Base-by-base conservation (phyloP, 2,888 invertebrate species). In the Callosobruchus maculatus region DNA sequence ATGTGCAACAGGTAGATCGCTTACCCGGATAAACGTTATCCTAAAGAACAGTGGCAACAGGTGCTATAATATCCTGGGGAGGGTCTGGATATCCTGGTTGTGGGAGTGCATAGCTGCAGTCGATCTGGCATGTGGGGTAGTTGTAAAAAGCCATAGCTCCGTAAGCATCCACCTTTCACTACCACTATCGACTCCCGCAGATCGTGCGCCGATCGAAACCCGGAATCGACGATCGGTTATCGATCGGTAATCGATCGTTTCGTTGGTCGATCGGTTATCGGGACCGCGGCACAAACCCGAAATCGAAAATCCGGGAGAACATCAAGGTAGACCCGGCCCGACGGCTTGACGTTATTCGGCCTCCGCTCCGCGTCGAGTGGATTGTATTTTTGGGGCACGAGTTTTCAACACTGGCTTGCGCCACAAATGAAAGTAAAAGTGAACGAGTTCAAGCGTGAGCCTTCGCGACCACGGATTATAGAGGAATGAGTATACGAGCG, bases 351-450 rank as follows among this genome's bases (percentile, higher is more conserved):
- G 49, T 49, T 49, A 13, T 49, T 18, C 49, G 49, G 49, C 49
- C 49, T 49, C 49, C 49, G 49, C 83, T 84, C 83, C 81, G 83
- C 83, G 82, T 84, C 81, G 84, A 85, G 85, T 85, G 84, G 82
- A 84, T 83, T 83, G 83, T 85, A 86, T 86, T 86, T 86, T 87
- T 86, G 86, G 86, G 86, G 83, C 86, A 86, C 85, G 84, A 85
- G 79, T 85, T 85, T 85, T 84, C 84, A 83, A 84, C 84, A 84
- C 85, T 79, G 82, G 82, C 84, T 87, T 87, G 86, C 87, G 86
- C 85, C 87, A 87, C 87, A 86, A 87, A 87, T 87, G 87, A 87
- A 88, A 88, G 87, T 87, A 87, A 88, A 88, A 88, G 87, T 87
- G 85, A 87, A 83, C 85, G 84, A 85, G 82, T 79, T 80, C 81